These are phyloP conservation scores for Chromoteleia sp. DNA, from an alignment of 2,888 invertebrate species.

Conservation along the genomic window DNA sequence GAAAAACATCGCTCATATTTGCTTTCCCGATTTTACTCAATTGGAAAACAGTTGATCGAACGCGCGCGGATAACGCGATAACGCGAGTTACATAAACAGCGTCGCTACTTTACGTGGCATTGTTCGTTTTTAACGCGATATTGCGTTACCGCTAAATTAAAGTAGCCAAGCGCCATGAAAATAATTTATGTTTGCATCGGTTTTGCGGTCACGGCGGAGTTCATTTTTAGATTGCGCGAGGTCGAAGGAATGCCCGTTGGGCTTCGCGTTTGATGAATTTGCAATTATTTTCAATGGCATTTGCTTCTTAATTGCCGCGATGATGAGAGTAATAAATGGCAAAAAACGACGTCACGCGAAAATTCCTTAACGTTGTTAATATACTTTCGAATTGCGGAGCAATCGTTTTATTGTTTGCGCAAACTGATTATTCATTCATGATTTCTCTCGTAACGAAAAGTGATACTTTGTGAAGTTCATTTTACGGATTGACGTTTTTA, in stretches of 20 bases:
- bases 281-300: slow-evolving; percentile 1
- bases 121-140: slow-evolving; percentile 20
- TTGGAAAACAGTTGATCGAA: slow-evolving; percentile 50
- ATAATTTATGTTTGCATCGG: slow-evolving; percentile 30
- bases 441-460: too few relatives aligned
- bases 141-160: slow-evolving; percentile 21
- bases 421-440: too few relatives aligned
- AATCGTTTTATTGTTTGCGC: too few relatives aligned
- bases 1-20: slow-evolving; percentile 45
- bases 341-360: neutral
- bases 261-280: slow-evolving; percentile 1
- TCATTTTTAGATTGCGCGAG: slow-evolving; percentile 18
- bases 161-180: slow-evolving; percentile 23
- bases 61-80: slow-evolving; percentile 51
- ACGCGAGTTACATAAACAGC: slow-evolving; percentile 34
- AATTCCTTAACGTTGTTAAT: neutral
- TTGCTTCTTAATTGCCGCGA: slow-evolving; percentile 1
- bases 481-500: too few relatives aligned
- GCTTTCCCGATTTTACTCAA: slow-evolving; percentile 40
- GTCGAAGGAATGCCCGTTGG: slow-evolving; percentile 1
- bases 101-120: slow-evolving; percentile 11
- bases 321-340: neutral
- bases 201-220: slow-evolving; percentile 19
- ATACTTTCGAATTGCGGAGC: too few relatives aligned
- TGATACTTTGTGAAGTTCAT: too few relatives aligned